phyloP scores from a whole-genome alignment of 1,140 invertebrate genomes.

The Macrosteles quadrilineatus region DNA sequence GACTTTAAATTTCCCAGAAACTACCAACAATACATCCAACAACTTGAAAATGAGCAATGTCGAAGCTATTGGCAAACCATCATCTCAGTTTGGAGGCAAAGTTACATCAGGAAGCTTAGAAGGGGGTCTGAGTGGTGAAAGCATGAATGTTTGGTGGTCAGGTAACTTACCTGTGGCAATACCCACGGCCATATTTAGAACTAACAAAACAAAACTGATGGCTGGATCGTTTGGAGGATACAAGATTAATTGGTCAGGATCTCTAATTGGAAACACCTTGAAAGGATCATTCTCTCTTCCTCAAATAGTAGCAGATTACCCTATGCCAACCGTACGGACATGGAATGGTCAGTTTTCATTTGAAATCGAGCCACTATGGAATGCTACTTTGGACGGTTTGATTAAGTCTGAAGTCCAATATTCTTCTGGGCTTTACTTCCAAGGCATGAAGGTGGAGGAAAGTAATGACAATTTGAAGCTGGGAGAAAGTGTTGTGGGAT shows the following conservation, averaged over 20 bases:
- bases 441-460: neutral
- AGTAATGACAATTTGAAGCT: neutral
- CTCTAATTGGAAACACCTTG: constrained; percentile 28
- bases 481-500: neutral
- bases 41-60: neutral
- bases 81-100: constrained; percentile 27
- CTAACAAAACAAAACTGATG: neutral
- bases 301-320: constrained; percentile 29
- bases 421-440: constrained; percentile 8
- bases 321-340: constrained; percentile 12
- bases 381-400: constrained; percentile 16
- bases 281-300: constrained; percentile 32
- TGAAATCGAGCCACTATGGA: constrained; percentile 16
- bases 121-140: constrained; percentile 4
- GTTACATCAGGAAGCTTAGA: constrained; percentile 31
- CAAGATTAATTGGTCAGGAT: constrained; percentile 32
- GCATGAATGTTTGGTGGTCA: constrained; percentile 31
- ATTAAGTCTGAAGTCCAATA: constrained; percentile 20
- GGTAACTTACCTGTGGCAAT: constrained; percentile 30
- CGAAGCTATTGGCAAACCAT: neutral
- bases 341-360: constrained; percentile 32
- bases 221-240: constrained; percentile 12
- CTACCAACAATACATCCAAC: neutral
- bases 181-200: constrained; percentile 29
- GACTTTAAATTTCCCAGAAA: neutral